Conservation (phyloP, 2,888 invertebrate genomes). For the Trimorus sp. region DNA sequence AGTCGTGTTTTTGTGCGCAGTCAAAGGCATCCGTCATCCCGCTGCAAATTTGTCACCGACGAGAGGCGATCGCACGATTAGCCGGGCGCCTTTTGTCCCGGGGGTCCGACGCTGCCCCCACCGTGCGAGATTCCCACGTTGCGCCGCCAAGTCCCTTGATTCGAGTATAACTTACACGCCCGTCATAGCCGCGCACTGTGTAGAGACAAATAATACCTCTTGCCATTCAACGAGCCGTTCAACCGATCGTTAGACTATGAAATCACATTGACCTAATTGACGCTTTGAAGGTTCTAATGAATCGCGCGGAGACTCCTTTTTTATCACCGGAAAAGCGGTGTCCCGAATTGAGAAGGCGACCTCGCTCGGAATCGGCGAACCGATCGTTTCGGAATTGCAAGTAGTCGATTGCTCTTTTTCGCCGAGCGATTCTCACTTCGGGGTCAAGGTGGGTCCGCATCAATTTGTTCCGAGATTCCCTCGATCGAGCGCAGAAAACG, state of each 20-base stretch:
- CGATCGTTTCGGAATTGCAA: slow-evolving; percentile 45
- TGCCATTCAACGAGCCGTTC: slow-evolving; percentile 59
- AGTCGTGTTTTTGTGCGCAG: slow-evolving; percentile 58
- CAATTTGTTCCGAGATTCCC: slow-evolving; percentile 70
- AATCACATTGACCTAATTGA: slow-evolving; percentile 60
- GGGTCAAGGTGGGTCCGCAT: slow-evolving; percentile 76
- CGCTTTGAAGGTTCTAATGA: slow-evolving; percentile 34
- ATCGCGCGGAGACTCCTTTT: background rate
- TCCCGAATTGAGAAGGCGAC: too few relatives aligned
- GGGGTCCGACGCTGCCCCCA: slow-evolving; percentile 67
- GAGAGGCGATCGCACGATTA: slow-evolving; percentile 77
- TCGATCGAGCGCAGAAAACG: slow-evolving; percentile 78
- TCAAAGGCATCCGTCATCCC: slow-evolving; percentile 78
- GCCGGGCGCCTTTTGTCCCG: slow-evolving; percentile 71
- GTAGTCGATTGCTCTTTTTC: slow-evolving; percentile 59
- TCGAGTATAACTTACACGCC: slow-evolving; percentile 63
- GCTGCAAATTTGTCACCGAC: slow-evolving; percentile 78
- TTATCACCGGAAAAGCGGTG: too few relatives aligned
- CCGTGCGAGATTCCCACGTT: slow-evolving; percentile 77
- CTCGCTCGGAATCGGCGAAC: too few relatives aligned
- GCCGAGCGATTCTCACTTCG: slow-evolving; percentile 63
- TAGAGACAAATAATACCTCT: slow-evolving; percentile 62
- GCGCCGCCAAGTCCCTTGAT: slow-evolving; percentile 68
- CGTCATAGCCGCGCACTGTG: slow-evolving; percentile 49
- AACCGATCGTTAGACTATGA: slow-evolving; percentile 49